Percentiles rank a stretch among this genome's conserved stretches.
Conservation (phyloP, 2,888 invertebrate species). For the Oscheius sp. region DNA sequence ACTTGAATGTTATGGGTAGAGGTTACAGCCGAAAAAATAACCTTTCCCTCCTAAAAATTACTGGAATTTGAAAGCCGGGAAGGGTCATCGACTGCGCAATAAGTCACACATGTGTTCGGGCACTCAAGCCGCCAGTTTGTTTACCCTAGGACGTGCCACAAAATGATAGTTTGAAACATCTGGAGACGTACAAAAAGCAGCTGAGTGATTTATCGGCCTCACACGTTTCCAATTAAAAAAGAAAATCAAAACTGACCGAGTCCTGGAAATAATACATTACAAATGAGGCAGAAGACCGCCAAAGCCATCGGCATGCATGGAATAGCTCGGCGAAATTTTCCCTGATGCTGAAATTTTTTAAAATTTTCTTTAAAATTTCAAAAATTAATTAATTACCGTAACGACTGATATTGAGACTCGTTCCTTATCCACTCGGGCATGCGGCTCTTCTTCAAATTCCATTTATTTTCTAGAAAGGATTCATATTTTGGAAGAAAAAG, state of each 20-base stretch:
- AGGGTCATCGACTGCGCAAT: neutral
- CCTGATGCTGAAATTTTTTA: slow-evolving; percentile 51
- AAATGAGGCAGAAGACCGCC: slow-evolving; percentile 70
- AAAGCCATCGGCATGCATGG: slow-evolving; percentile 73
- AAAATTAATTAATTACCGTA: slow-evolving; percentile 31
- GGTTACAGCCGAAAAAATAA: too few species aligned
- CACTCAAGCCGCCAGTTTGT: neutral
- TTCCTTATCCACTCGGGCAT: slow-evolving; percentile 45
- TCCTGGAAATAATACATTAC: slow-evolving; percentile 70
- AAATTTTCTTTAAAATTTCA: neutral
- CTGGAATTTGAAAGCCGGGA: neutral
- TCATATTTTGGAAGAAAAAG: neutral
- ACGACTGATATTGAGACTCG: slow-evolving; percentile 44
- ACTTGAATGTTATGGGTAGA: too few species aligned
- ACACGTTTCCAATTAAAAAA: too few species aligned
- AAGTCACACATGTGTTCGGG: slow-evolving; percentile 7
- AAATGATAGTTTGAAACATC: neutral
- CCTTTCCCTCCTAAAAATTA: too few species aligned
- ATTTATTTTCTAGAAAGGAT: neutral
- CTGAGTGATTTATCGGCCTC: neutral
- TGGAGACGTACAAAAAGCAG: neutral
- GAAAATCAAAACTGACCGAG: slow-evolving; percentile 63
- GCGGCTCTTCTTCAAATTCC: slow-evolving; percentile 60
- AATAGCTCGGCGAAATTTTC: slow-evolving; percentile 75
- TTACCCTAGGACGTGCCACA: neutral